Base-by-base conservation (phyloP, 2,797 vertebrate species). In the Gallirallus australis region DNA sequence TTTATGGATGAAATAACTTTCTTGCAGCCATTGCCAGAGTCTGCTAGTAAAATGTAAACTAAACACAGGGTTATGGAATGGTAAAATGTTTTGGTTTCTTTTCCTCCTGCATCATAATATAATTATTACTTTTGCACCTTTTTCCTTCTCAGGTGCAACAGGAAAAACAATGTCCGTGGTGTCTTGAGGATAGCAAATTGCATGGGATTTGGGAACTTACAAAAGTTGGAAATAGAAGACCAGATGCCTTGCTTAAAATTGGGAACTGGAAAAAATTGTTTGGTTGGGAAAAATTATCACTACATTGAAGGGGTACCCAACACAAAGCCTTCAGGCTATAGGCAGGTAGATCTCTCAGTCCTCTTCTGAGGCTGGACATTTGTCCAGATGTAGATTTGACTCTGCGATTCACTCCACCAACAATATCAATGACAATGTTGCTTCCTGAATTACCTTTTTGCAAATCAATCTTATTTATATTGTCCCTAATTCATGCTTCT, bases 401-500 rank as follows among this genome's bases (percentile, higher is more conserved):
- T 18, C 7, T n/a, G 11, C 10, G 65, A 15, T 11, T 39, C 27
- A 21, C 18, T 61, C 33, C 57, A 25, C 2, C 18, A 72, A 25
- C 35, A 56, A 5, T 4, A 31, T 15, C 56, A 56, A 19, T 3
- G 9, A 3, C 21, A n/a, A 19, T 0, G 0, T 4, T 53, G 4
- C 7, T 66, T 71, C 20, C 47, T 18, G 82, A 70, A 57, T 27
- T 39, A 4, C 5, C 20, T 37, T 12, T n/a, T 79, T 71, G 8
- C 7, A 47, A 39, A 5, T 3, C 6, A 30, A 9, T 45, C 5
- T 39, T 70, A 4, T 1, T 15, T 39, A 2, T 66, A 68, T 54
- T 33, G 5, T 31, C 16, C 40, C 40, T 61, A 15, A 25, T 31
- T 59, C 28, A 6, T 39, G 6, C 2, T 65, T 61, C 16, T n/a